Evolutionary conservation across 2,888 invertebrate genomes (phyloP).

Genomic region (Diaperis boleti): DNA sequence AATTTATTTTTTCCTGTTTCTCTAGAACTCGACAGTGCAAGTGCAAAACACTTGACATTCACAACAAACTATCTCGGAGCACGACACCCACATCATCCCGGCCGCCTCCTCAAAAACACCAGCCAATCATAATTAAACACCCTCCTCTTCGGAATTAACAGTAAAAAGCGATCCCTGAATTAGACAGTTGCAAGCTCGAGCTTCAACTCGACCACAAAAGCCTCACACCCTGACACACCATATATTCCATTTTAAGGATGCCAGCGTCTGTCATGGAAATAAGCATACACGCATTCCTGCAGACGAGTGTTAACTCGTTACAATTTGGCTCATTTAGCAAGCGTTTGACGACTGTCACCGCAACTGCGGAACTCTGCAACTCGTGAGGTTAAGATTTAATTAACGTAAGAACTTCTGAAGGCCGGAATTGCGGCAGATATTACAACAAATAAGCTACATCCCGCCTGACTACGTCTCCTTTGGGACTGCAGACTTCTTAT

Average conservation of each 20-base stretch:
- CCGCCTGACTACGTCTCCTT: conserved; percentile 28
- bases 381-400: conserved; percentile 49
- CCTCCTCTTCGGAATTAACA: conserved; percentile 25
- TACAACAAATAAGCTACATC: conserved; percentile 41
- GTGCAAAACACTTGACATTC: too few relatives aligned
- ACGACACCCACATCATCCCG: not conserved
- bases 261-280: conserved; percentile 29
- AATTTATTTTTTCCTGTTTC: too few relatives aligned
- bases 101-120: conserved; percentile 18
- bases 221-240: conserved; percentile 29
- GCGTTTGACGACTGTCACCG: conserved; percentile 39
- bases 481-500: conserved; percentile 37
- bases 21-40: too few relatives aligned
- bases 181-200: conserved; percentile 30
- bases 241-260: conserved; percentile 31
- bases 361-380: conserved; percentile 45
- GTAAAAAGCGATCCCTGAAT: conserved; percentile 35
- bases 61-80: too few relatives aligned
- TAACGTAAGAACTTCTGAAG: conserved; percentile 47
- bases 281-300: conserved; percentile 25
- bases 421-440: conserved; percentile 43
- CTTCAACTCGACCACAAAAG: conserved; percentile 21
- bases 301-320: conserved; percentile 36
- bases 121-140: conserved; percentile 35
- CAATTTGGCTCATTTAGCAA: conserved; percentile 37